A percentile compares a stretch with the other conserved stretches of the same genome.
These are phyloP conservation scores for Lepisosteus osseus DNA, from an alignment of 2,113 vertebrate species.

Conservation along the genomic window DNA sequence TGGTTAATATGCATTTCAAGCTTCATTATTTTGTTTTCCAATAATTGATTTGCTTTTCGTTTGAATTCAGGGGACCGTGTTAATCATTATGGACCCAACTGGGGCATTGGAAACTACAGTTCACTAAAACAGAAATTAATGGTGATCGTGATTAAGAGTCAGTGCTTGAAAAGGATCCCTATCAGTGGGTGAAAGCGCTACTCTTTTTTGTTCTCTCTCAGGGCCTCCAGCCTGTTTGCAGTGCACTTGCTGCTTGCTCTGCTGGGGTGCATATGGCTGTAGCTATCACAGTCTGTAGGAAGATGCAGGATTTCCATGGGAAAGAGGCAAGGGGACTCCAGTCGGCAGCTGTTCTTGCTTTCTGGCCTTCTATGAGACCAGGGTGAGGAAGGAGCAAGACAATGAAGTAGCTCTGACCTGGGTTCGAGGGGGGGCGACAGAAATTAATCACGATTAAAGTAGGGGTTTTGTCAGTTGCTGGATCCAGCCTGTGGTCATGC, in stretches of 20 bases:
- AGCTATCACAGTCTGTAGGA: conserved; percentile 42
- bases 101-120: too few species aligned
- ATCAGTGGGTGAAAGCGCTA: too few species aligned
- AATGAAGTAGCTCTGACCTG: conserved; percentile 15
- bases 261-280: conserved; percentile 40
- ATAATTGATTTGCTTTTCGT: background rate
- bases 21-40: background rate
- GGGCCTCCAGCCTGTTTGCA: too few species aligned
- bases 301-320: conserved; percentile 39
- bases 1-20: too few species aligned
- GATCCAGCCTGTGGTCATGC: conserved; percentile 59
- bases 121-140: too few species aligned
- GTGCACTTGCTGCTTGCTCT: background rate
- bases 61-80: background rate
- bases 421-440: conserved; percentile 29
- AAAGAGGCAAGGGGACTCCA: conserved; percentile 44
- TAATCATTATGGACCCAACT: too few species aligned
- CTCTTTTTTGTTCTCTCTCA: too few species aligned
- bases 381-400: conserved; percentile 16
- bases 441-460: conserved; percentile 68
- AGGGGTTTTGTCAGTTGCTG: conserved; percentile 63
- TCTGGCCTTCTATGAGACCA: conserved; percentile 24
- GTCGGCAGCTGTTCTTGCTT: conserved; percentile 65
- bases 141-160: too few species aligned
- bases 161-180: too few species aligned